Conservation (phyloP, 2,888 invertebrate species). For the Drosophila ezoana region DNA sequence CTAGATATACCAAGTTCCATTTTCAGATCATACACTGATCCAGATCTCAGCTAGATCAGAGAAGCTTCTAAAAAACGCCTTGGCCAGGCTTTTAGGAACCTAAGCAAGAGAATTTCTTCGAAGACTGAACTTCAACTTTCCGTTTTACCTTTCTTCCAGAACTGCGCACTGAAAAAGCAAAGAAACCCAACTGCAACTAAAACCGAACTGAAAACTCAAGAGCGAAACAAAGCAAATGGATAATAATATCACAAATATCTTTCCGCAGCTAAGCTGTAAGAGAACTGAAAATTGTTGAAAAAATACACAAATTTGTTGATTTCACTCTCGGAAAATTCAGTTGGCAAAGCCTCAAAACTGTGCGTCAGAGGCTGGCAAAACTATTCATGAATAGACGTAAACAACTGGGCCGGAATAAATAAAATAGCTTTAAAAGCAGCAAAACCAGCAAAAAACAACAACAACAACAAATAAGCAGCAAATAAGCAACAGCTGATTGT, state of each 20-base stretch:
- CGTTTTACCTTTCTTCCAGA: too few species aligned
- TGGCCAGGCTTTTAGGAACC: too few species aligned
- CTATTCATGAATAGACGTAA: conserved; percentile 48
- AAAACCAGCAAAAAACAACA: background rate
- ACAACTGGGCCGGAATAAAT: conserved; percentile 31
- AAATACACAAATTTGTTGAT: conserved; percentile 5
- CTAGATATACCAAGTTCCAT: too few species aligned
- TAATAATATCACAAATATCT: background rate
- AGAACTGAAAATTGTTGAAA: background rate
- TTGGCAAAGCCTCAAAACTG: conserved; percentile 56
- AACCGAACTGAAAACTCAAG: too few species aligned
- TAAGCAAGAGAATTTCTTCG: too few species aligned
- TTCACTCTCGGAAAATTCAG: conserved; percentile 1
- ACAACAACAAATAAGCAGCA: background rate
- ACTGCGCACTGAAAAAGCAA: too few species aligned
- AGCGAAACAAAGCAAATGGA: background rate
- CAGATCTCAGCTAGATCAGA: too few species aligned
- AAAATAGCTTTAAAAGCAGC: conserved; percentile 15
- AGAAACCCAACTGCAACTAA: too few species aligned
- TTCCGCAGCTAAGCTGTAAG: background rate
- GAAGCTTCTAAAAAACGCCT: too few species aligned
- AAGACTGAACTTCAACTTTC: too few species aligned
- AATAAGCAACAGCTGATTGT: conserved; percentile 21
- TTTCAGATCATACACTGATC: too few species aligned
- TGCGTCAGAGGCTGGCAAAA: conserved; percentile 49